Evolutionary conservation across 2,113 vertebrate species (phyloP).

Genomic region (Ptilonorhynchus violaceus): DNA sequence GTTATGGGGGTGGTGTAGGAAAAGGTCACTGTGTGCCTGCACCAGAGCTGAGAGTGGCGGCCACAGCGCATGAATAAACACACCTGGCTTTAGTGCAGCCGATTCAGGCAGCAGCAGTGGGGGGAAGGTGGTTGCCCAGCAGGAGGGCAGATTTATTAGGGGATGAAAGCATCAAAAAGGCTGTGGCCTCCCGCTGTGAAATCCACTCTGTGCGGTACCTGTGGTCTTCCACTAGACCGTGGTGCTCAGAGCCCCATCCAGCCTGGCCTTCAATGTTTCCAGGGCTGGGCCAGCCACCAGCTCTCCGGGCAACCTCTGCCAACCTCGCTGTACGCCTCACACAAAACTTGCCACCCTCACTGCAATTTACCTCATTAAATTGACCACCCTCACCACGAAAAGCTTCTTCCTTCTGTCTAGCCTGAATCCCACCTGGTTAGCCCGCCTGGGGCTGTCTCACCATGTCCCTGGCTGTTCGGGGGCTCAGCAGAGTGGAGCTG

Average conservation of each 20-base stretch:
- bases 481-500: background rate
- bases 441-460: background rate
- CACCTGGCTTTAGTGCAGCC: background rate
- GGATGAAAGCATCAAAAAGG: background rate
- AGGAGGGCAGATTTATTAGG: background rate
- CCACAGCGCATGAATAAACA: fast-evolving
- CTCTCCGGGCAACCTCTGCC: no score
- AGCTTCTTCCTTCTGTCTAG: fast-evolving
- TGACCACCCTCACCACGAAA: fast-evolving
- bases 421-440: fast-evolving
- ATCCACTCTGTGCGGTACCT: fast-evolving
- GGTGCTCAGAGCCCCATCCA: background rate
- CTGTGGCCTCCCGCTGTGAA: no score
- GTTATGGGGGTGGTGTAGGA: fast-evolving
- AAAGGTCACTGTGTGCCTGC: background rate
- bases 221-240: no score
- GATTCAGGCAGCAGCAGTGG: no score
- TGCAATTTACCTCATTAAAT: fast-evolving
- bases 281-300: fast-evolving
- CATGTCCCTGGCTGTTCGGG: fast-evolving
- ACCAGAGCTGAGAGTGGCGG: background rate
- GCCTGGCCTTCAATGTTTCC: fast-evolving
- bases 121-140: background rate
- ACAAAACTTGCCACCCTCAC: fast-evolving
- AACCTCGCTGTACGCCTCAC: no score